Percentiles rank a stretch among this genome's conserved stretches.
Evolutionary conservation across 2,888 invertebrate species (phyloP).

Genomic region (Leptopterna dolabrata): DNA sequence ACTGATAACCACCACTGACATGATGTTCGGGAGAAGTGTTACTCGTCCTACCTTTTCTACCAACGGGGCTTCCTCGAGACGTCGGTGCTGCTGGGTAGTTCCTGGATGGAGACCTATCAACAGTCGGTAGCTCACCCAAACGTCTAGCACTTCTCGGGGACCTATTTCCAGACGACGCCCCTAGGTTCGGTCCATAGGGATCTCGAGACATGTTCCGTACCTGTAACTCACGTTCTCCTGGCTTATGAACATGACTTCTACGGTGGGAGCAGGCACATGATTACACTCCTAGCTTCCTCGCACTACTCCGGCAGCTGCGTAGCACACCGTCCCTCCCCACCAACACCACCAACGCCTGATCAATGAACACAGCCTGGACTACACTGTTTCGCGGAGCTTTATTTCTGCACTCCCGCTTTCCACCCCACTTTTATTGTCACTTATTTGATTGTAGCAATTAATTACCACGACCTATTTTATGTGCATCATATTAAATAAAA

Average conservation of each 20-base stretch:
- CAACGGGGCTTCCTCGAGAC: conserved; percentile 66
- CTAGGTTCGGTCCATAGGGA: conserved; percentile 70
- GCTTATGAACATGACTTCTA: conserved; percentile 49
- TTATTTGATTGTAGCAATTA: not conserved
- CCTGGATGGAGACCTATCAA: conserved; percentile 89
- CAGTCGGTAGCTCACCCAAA: conserved; percentile 81
- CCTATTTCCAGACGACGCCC: conserved; percentile 73
- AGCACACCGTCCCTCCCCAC: conserved; percentile 58
- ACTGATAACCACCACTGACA: conserved; percentile 61
- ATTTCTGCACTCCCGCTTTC: conserved; percentile 50
- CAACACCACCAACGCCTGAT: conserved; percentile 65
- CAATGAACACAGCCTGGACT: conserved; percentile 66
- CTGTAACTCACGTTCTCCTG: conserved; percentile 38
- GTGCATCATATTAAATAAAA: not conserved
- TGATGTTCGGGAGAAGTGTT: conserved; percentile 73
- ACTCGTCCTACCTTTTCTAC: conserved; percentile 68
- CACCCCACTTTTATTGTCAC: conserved; percentile 37
- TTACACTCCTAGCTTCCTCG: conserved; percentile 62
- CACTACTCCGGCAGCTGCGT: conserved; percentile 52
- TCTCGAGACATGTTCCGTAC: conserved; percentile 71
- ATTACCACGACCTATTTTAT: not conserved
- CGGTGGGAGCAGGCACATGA: conserved; percentile 38
- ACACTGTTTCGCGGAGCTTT: conserved; percentile 54
- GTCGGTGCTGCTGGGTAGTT: conserved; percentile 75
- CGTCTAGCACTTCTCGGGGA: conserved; percentile 75